Evolutionary conservation across 2,888 invertebrate species (phyloP), one percentile per base, ranked within the genome.

Genomic region (Pristionchus japonicus): DNA sequence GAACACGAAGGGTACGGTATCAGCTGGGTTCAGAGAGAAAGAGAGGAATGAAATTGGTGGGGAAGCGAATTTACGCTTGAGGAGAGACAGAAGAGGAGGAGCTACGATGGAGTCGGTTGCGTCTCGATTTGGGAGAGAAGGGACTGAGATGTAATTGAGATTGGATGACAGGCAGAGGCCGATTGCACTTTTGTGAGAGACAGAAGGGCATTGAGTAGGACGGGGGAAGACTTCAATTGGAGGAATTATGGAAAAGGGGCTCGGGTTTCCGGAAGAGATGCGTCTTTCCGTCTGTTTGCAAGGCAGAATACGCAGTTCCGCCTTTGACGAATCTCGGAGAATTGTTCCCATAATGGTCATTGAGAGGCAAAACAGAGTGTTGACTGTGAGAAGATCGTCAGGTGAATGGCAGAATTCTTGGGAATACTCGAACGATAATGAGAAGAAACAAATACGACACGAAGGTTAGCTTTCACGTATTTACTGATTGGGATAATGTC

Each of bases 21-120:
- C 31, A 17, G 31, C 37, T 37, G 37, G 37, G 70, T 70, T 70
- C 70, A 47, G 52, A 83, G 43, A 70, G 20, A 23, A 31, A 20
- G 82, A 31, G 52, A 37, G 80, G 23, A 52, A 83, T 83, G 52
- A 31, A 83, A 52, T 49, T 52, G 52, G 47, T 49, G 49, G 52
- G 52, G 31, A 31, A n/a, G 82, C 52, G 82, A 43, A 77, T 77
- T 83, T 52, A 83, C 82, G 82, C 52, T 34, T 83, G 82, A 47
- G 15, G 15, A 34, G 77, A n/a, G 77, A 20, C 9, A 31, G 31
- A n/a, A 23, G 23, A 31, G 70, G 40, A 34, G 82, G 17, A 83
- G 52, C 52, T 77, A 77, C 70, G 40, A 47, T 43, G 77, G 77
- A 27, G 77, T 15, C 77, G 20, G 37, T 15, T 23, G 13, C 20